phyloP scores from a whole-genome alignment of 2,113 vertebrate species.

The Menura novaehollandiae region DNA sequence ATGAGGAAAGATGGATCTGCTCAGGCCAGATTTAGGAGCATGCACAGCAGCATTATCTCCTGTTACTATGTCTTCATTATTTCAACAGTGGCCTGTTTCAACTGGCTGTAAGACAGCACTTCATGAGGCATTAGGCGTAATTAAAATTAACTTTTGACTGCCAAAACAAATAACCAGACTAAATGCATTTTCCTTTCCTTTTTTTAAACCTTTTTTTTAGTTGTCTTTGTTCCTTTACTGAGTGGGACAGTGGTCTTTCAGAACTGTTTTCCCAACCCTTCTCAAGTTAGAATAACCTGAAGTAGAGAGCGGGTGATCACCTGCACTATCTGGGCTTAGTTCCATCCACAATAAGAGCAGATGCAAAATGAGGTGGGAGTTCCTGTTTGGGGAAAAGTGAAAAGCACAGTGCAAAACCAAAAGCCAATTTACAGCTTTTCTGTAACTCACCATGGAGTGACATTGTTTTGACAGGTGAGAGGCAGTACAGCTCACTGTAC shows the following conservation, averaged over 20 bases:
- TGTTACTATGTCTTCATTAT: background rate
- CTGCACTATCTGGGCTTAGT: background rate
- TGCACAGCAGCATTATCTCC: conserved; percentile 2
- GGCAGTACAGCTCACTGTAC: background rate
- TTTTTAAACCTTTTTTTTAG: background rate
- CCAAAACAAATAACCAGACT: conserved; percentile 20
- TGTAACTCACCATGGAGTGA: background rate
- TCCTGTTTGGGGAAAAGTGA: background rate
- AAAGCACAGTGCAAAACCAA: conserved; percentile 12
- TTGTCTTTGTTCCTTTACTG: background rate
- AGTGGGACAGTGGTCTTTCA: background rate
- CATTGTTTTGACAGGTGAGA: conserved; percentile 45
- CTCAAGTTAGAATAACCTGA: background rate
- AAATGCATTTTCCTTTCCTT: background rate
- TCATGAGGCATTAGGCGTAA: background rate
- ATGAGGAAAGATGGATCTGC: background rate
- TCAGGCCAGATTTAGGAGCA: background rate
- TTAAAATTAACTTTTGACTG: conserved; percentile 9
- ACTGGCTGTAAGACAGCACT: background rate
- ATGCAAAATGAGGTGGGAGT: conserved; percentile 5
- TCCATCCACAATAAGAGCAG: background rate
- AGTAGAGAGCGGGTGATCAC: background rate
- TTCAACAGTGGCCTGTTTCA: conserved; percentile 35
- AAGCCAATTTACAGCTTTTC: conserved; percentile 32
- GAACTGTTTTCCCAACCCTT: background rate